Conservation (phyloP, 1,140 invertebrate species). For the Hyposmocoma kahamanoa region DNA sequence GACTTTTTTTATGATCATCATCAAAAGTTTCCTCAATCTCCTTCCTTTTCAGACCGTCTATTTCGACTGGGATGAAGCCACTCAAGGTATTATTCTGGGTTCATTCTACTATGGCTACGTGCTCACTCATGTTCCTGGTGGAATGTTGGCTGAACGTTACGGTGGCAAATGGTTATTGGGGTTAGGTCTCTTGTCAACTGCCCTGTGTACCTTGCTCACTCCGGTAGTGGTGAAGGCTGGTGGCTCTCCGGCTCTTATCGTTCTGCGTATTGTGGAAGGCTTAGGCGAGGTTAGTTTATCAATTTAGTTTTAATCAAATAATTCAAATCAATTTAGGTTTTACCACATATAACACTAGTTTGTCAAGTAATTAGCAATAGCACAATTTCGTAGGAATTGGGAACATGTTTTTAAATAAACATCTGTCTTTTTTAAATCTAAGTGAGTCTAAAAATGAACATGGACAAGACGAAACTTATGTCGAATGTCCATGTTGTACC, state of each 20-base stretch:
- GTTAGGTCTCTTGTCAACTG: constrained; percentile 77
- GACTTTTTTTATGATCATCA: too few relatives aligned
- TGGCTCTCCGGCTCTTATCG: constrained; percentile 76
- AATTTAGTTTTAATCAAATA: too few relatives aligned
- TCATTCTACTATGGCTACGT: constrained; percentile 79
- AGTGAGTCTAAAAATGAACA: too few relatives aligned
- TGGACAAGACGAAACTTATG: too few relatives aligned
- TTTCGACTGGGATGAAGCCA: constrained; percentile 77
- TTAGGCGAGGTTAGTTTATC: constrained; percentile 76
- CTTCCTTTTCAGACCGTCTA: constrained; percentile 27
- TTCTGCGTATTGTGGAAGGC: constrained; percentile 79
- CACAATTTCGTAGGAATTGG: too few relatives aligned
- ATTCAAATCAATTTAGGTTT: too few relatives aligned
- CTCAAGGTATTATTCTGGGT: constrained; percentile 74
- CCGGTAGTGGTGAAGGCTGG: constrained; percentile 67
- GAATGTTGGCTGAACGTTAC: constrained; percentile 75
- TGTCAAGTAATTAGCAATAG: too few relatives aligned
- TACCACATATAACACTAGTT: too few relatives aligned
- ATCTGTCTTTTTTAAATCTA: too few relatives aligned
- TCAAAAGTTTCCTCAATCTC: neutral
- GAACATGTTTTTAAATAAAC: too few relatives aligned
- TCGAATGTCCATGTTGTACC: too few relatives aligned
- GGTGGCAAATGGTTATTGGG: constrained; percentile 77
- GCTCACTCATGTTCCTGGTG: constrained; percentile 77
- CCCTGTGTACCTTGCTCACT: constrained; percentile 75